Evolutionary conservation across 2,888 invertebrate species (phyloP).

Genomic region (Luffia ferchaultella): DNA sequence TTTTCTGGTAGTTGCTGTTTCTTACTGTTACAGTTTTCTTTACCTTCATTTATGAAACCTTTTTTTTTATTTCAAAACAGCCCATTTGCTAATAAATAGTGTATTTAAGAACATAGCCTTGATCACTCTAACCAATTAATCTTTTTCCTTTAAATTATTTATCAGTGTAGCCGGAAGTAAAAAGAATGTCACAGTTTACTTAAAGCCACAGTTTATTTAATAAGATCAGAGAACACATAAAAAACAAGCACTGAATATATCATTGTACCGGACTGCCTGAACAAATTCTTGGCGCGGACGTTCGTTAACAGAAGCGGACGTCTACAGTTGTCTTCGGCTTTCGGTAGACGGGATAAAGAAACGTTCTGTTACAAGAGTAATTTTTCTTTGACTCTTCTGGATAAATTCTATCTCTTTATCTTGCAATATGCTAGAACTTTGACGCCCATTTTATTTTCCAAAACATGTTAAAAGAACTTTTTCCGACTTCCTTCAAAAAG

Average conservation of each 20-base stretch:
- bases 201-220: no score
- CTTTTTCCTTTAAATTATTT: background rate
- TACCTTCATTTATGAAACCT: background rate
- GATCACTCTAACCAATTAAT: background rate
- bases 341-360: no score
- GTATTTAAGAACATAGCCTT: background rate
- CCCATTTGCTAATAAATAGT: background rate
- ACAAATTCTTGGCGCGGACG: no score
- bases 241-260: no score
- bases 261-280: no score
- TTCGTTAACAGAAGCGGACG: no score
- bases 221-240: no score
- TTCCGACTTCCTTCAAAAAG: background rate
- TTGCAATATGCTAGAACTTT: background rate
- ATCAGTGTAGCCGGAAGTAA: no score
- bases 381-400: background rate
- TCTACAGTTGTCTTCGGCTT: no score
- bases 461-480: background rate
- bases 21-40: background rate
- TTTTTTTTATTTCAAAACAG: background rate
- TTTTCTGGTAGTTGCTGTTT: background rate
- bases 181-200: no score
- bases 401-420: background rate
- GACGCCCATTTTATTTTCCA: background rate
- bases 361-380: no score